Base-by-base conservation (phyloP, 2,113 vertebrate species). In the Acrocephalus arundinaceus region DNA sequence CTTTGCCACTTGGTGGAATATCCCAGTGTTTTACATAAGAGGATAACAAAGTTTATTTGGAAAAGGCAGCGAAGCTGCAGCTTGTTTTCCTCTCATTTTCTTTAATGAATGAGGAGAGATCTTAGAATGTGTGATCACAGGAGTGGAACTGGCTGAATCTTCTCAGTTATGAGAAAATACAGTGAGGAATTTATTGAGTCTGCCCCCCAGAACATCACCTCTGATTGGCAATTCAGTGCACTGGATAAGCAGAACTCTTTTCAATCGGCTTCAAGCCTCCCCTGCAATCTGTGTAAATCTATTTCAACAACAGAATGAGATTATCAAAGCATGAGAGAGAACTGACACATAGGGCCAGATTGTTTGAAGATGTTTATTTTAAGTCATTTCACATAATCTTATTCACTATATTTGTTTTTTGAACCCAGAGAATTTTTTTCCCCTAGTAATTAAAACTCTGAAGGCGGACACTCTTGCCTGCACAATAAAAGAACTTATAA, bases 301-400 rank as follows among this genome's bases (percentile, higher is more conserved):
- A 45, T 87, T 96, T 85, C 89, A 85, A 28, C 90, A 94, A 92
- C 21, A 2, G 83, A 92, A 93, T 68, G 79, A 95, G 76, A 93
- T 94, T 96, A 95, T 92, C 90, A 96, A 96, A 94, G 88, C 70
- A 65, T 27, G 76, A 92, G 76, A 75, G 92, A 70, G 57, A 90
- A 82, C 65, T 96, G 93, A 95, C 93, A 96, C 57, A 78, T 54
- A 58, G 62, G 83, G 57, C 80, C 94, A 96, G 88, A 95, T 93
- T 92, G 92, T 90, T 94, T 94, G 90, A 96, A 94, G 80, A 85
- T 89, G 86, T 90, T 95, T 97, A 95, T 97, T 96, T 95, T 96
- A 92, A 94, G 86, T 66, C 41, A 62, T 85, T 96, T 90, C 90
- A 81, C 49, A 90, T 87, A 90, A 68, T 84, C 83, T 78, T 62